Evolutionary conservation across 1,140 invertebrate genomes (phyloP).

Genomic region (Cotesia chilonis): DNA sequence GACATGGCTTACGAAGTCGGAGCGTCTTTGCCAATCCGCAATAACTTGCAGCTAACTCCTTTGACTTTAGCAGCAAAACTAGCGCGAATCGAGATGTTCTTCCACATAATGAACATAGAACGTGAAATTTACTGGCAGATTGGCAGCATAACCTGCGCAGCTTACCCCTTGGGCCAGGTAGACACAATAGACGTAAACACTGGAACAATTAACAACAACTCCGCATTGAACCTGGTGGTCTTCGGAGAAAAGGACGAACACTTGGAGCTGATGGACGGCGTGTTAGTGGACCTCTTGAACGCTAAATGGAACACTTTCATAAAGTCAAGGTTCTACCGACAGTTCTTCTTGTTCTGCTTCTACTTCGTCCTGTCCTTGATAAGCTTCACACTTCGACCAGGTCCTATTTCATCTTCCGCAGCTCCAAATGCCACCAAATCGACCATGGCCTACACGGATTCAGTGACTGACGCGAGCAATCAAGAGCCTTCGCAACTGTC

Average conservation of each 20-base stretch:
- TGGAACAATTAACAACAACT: conserved; percentile 92
- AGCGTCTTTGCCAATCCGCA: conserved; percentile 83
- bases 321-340: conserved; percentile 90
- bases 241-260: conserved; percentile 96
- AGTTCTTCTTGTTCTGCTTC: conserved; percentile 88
- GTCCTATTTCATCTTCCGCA: conserved; percentile 62
- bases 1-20: conserved; percentile 94
- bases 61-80: conserved; percentile 93
- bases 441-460: conserved; percentile 24
- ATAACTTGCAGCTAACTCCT: conserved; percentile 89
- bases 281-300: conserved; percentile 91
- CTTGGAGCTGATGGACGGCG: conserved; percentile 94
- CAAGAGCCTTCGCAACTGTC: background rate
- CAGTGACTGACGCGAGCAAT: conserved; percentile 2
- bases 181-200: conserved; percentile 94
- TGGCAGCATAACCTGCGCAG: conserved; percentile 93
- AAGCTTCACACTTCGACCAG: conserved; percentile 87
- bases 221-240: conserved; percentile 96
- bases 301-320: conserved; percentile 99
- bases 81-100: conserved; percentile 92
- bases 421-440: conserved; percentile 23
- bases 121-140: conserved; percentile 97
- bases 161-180: conserved; percentile 94
- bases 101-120: conserved; percentile 94
- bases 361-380: conserved; percentile 90